phyloP scores from a whole-genome alignment of 2,113 vertebrate genomes.

The Silurus glanis region DNA sequence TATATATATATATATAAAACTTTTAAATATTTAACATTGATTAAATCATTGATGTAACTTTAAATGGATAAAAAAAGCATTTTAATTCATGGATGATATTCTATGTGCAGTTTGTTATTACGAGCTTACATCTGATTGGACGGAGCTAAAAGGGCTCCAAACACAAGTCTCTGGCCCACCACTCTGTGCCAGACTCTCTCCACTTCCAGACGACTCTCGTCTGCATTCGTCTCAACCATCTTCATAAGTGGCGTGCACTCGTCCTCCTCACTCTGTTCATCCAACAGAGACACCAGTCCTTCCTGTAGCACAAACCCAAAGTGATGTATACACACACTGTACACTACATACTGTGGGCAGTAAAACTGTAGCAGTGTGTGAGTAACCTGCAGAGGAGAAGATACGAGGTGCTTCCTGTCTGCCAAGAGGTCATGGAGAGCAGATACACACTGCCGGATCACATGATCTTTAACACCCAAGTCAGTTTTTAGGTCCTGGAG shows the following conservation, averaged over 20 bases:
- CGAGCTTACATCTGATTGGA: conserved; percentile 72
- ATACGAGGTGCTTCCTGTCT: conserved; percentile 63
- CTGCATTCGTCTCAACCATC: conserved; percentile 36
- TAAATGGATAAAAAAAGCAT: too few relatives aligned
- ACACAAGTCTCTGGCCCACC: conserved; percentile 77
- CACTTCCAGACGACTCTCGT: conserved; percentile 64
- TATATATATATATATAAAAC: too few relatives aligned
- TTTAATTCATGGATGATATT: not conserved
- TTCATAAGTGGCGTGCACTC: conserved; percentile 60
- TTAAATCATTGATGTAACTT: too few relatives aligned
- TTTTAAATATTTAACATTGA: too few relatives aligned
- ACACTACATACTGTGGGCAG: not conserved
- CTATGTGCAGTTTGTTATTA: not conserved
- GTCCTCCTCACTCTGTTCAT: conserved; percentile 74
- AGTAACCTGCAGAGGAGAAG: conserved; percentile 77
- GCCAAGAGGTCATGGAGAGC: conserved; percentile 75
- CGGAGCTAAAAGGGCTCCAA: conserved; percentile 78
- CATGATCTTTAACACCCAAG: conserved; percentile 75
- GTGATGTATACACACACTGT: too few relatives aligned
- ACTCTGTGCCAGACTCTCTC: conserved; percentile 86
- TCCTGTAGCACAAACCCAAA: conserved; percentile 68
- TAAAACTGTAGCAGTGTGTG: not conserved
- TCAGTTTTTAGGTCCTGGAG: conserved; percentile 78
- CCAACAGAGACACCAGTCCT: conserved; percentile 84
- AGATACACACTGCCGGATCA: conserved; percentile 78